Evolutionary conservation across 2,797 vertebrate genomes (phyloP), one percentile per base, ranked within the genome.

Genomic region (Channa striata): DNA sequence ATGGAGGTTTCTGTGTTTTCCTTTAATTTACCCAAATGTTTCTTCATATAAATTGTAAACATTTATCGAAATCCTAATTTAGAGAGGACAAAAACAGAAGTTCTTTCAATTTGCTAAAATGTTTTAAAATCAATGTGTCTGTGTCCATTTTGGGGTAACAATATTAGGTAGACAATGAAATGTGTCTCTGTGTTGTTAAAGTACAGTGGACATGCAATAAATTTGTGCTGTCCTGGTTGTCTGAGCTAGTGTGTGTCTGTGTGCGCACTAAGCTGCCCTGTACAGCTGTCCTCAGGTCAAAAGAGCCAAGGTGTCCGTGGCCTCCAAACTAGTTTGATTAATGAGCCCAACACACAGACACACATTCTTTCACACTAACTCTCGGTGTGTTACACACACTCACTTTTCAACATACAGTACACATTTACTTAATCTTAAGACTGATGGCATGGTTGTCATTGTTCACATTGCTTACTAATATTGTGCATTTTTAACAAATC

Each of bases 321-420:
- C 80, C 78, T 52, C 71, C 48, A 86, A 83, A 86, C 78, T 39
- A 59, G 69, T 65, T 71, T 90, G 90, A 92, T 91, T 90, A 89
- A 92, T 90, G 88, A 86, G 68, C 16, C 61, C 37, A 49, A 68
- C 60, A 75, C 40, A 49, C 68, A 73, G 54, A 60, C 62, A 80
- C 68, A 69, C 65, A 60, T 44, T 56, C 61, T 59, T 62, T 46
- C 63, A 61, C 69, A 43, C 43, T 8, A 40, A 64, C 37, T 20
- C 6, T 53, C 23, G 33, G 20, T 30, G 46, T 44, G 33, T 30
- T 21, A 77, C 30, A 77, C 13, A 75, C 47, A 77, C 58, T 81
- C 33, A 51, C 46, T 23, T 54, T 30, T 61, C 36, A 56, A 57
- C 52, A 20, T 42, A 33, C 66, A 37, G 20, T 42, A 33, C 66